phyloP scores from a whole-genome alignment of 2,888 invertebrate genomes.

The Invenusta paracnida region DNA sequence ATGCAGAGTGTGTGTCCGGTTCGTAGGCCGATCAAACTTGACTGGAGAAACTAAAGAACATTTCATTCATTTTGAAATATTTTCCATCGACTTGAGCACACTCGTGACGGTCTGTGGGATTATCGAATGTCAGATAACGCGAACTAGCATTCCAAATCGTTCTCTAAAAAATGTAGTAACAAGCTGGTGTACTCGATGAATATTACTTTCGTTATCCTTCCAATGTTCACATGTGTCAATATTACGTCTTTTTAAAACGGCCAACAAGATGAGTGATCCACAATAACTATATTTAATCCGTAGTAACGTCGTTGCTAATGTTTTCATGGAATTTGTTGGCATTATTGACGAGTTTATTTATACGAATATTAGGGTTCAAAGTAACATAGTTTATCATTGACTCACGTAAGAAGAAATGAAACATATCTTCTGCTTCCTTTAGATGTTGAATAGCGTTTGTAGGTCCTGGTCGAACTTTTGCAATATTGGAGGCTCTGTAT shows the following conservation, averaged over 20 bases:
- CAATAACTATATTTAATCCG: conserved; percentile 22
- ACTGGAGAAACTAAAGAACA: neutral
- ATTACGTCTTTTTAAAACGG: neutral
- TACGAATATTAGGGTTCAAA: conserved; percentile 10
- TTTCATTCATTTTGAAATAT: neutral
- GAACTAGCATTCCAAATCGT: conserved; percentile 27
- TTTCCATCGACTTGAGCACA: neutral
- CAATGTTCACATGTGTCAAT: conserved; percentile 20
- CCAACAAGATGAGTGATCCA: conserved; percentile 24
- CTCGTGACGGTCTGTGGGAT: neutral
- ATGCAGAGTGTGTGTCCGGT: conserved; percentile 1
- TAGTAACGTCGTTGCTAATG: conserved; percentile 24
- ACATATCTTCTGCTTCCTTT: conserved; percentile 31
- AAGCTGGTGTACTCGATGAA: conserved; percentile 30
- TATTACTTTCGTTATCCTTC: conserved; percentile 22
- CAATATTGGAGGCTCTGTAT: conserved; percentile 17
- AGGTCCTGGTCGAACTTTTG: neutral
- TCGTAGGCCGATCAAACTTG: neutral
- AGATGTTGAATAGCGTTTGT: neutral
- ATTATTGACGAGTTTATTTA: neutral
- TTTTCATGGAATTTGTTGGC: conserved; percentile 24
- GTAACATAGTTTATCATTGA: conserved; percentile 4
- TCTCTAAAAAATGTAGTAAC: conserved; percentile 35
- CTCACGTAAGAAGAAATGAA: conserved; percentile 27
- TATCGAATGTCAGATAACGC: conserved; percentile 20